Evolutionary conservation across 2,113 vertebrate species (phyloP), one percentile per base, ranked within the genome.

Genomic region (Silurus meridionalis): DNA sequence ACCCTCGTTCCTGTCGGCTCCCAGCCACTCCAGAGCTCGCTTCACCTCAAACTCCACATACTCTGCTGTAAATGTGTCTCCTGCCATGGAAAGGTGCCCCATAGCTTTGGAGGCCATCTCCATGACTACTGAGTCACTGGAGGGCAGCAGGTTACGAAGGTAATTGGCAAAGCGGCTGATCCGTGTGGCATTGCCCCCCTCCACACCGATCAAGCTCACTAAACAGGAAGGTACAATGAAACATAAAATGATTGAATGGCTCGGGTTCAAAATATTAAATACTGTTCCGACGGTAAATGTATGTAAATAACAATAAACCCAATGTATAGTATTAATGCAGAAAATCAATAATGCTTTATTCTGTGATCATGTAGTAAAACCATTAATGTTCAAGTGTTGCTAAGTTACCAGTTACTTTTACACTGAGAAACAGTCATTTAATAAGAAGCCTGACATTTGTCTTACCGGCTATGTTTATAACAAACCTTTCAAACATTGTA

Each of bases 11-110:
- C 98, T 93, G 93, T 99, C 98, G 2, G 97, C 97, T 86, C 97
- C 97, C 89, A 99, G 94, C 97, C 98, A 99, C 80, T 99, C 98
- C 93, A 99, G 94, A 48, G 98, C 98, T 90, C 98, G 95, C 90
- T 99, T 99, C 93, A 99, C 98, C 88, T 99, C 98, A 91, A 99
- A 99, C 93, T 99, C 98, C 92, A 99, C 98, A 19, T 99, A 99
- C 83, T 99, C 98, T 0, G 98, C 98, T 0, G 98, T 99, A 86
- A 99, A 99, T 81, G 97, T 99, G 93, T 99, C 98, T 14, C 98
- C 98, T 0, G 98, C 97, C 97, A 99, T 98, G 0, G 98, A 99
- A 0, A 99, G 95, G 79, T 98, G 94, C 19, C 98, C 98, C 0
- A 99, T 99, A 83, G 98, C 98, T 92, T 99, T 99, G 81, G 98